phyloP scores from a whole-genome alignment of 30 jellyfish, hydroid and myxozoan genomes.

The Catostylus mosaicus region DNA sequence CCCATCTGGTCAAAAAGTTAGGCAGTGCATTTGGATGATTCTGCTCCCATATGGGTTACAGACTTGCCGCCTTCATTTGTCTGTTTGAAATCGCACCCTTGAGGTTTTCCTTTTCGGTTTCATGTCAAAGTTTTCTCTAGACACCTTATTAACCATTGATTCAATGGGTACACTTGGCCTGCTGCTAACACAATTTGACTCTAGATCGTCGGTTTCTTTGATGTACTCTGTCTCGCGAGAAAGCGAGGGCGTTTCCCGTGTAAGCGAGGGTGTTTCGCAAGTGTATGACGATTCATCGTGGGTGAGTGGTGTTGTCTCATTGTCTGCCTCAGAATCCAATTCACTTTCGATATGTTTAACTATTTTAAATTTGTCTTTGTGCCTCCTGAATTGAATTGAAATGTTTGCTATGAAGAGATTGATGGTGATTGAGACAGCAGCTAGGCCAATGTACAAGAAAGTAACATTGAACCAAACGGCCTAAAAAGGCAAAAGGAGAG shows the following conservation, averaged over 20 bases:
- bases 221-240: background rate
- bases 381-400: constrained; percentile 82
- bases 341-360: constrained; percentile 73
- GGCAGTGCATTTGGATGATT: too few species aligned
- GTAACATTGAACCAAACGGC: constrained; percentile 95
- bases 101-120: constrained; percentile 56
- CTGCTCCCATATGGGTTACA: too few species aligned
- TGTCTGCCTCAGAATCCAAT: constrained; percentile 79
- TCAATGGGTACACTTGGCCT: background rate
- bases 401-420: constrained; percentile 85
- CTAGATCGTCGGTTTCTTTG: background rate
- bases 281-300: constrained; percentile 14
- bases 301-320: constrained; percentile 86
- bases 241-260: background rate
- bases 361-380: constrained; percentile 76
- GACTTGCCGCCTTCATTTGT: background rate
- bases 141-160: background rate
- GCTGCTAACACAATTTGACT: background rate
- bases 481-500: constrained; percentile 71
- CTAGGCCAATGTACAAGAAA: constrained; percentile 86
- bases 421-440: constrained; percentile 92
- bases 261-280: background rate
- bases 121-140: constrained; percentile 2
- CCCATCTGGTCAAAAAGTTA: too few species aligned
- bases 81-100: constrained; percentile 62